Percentiles rank a stretch among this genome's conserved stretches.
Evolutionary conservation across 2,888 invertebrate species (phyloP).

Genomic region (Helobdella robusta): DNA sequence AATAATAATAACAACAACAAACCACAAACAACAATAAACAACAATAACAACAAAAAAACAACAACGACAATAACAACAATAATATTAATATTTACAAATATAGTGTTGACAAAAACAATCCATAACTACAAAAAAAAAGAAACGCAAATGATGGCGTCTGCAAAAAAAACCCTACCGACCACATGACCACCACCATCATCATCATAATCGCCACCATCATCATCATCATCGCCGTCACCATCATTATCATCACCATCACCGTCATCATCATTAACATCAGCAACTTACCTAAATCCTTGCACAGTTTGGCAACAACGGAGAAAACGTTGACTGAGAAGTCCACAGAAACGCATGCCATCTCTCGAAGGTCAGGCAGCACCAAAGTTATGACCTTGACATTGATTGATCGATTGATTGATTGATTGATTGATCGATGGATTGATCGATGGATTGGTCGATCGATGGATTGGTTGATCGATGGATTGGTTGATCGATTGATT

Average conservation of each 20-base stretch:
- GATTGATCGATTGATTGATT: too few species aligned
- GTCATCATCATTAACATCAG: not conserved
- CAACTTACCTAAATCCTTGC: conserved; percentile 72
- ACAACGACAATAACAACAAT: too few species aligned
- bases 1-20: too few species aligned
- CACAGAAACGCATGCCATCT: conserved; percentile 77
- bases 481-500: too few species aligned
- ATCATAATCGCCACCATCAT: too few species aligned
- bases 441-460: too few species aligned
- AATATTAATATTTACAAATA: not conserved
- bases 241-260: not conserved
- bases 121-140: not conserved
- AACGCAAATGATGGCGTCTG: not conserved
- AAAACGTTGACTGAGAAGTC: conserved; percentile 95
- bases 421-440: too few species aligned
- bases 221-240: not conserved
- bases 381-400: conserved; percentile 61
- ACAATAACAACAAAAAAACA: too few species aligned
- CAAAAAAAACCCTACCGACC: not conserved
- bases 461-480: too few species aligned
- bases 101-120: not conserved
- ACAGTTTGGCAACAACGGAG: conserved; percentile 79
- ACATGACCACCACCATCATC: too few species aligned
- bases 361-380: conserved; percentile 80
- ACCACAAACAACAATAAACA: too few species aligned